Conservation (phyloP, 2,888 invertebrate species). For the Ophraella communa region DNA sequence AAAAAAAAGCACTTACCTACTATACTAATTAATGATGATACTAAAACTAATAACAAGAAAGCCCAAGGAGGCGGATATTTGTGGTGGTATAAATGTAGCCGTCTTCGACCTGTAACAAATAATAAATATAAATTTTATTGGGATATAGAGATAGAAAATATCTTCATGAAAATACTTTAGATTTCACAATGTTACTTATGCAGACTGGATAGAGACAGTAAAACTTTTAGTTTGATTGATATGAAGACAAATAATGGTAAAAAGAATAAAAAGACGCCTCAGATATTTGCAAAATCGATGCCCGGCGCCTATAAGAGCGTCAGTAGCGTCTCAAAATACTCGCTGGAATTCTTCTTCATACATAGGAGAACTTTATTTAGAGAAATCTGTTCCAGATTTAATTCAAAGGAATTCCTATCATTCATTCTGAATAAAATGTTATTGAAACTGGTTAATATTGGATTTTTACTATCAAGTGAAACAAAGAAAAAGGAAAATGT, state of each 20-base stretch:
- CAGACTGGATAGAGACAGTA: background rate
- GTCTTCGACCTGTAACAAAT: slow-evolving; percentile 58
- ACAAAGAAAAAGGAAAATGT: no score
- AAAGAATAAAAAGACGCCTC: slow-evolving; percentile 10
- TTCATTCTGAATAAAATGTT: no score
- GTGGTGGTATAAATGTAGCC: slow-evolving; percentile 54
- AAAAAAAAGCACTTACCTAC: slow-evolving; percentile 57
- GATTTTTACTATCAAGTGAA: no score
- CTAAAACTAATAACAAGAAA: slow-evolving; percentile 59
- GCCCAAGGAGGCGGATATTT: slow-evolving; percentile 58
- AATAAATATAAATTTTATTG: slow-evolving; percentile 2
- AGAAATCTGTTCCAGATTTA: no score
- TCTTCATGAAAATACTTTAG: no score
- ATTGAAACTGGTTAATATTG: no score
- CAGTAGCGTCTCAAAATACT: background rate
- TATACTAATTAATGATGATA: slow-evolving; percentile 59
- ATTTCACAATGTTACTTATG: background rate
- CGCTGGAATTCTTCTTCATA: no score
- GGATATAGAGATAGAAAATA: no score
- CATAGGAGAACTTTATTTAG: background rate
- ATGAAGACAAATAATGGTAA: background rate
- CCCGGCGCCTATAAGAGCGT: slow-evolving; percentile 15
- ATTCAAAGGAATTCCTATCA: no score
- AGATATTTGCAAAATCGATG: slow-evolving; percentile 19
- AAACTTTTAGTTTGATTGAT: slow-evolving; percentile 13